Base-by-base conservation (phyloP, 2,888 invertebrate genomes). In the Amblyjoppa proteus region DNA sequence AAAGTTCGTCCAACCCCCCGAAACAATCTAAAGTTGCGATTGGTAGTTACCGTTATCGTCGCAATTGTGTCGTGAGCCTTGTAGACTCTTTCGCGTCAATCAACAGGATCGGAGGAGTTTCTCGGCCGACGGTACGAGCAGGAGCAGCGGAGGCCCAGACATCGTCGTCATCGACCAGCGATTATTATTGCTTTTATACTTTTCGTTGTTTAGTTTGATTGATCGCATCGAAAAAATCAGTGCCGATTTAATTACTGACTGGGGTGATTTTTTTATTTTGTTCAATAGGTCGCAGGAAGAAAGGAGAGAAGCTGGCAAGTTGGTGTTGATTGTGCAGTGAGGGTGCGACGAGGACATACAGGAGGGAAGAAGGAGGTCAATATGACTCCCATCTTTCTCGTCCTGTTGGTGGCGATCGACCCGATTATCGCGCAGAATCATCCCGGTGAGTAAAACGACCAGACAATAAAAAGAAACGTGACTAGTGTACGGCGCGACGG, bases 371-470 rank as follows among this genome's bases (percentile, higher is more conserved):
- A 90, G 92, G 92, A 92, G 91, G 93, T 94, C 94, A 94, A 92
- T 93, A 94, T 94, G 94, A 94, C 94, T 93, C 92, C 92, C 90
- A 93, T 93, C 91, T 93, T 94, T 90, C 92, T 92, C 90, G 91
- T 93, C 91, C 93, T 94, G 91, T 94, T 94, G 93, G 90, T 93
- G 93, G 93, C 92, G 92, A 92, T 94, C 93, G 92, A 93, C 93
- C 92, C 93, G 90, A 93, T 94, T 90, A 90, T 94, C 91, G 93
- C 94, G 91, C 93, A 94, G 91, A 91, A 90, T 88, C 87, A 87
- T 92, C 88, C 81, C 89, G 94, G 93, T 93, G 93, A 94, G 93
- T 93, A 58, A 93, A 91, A 90, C 88, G 89, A 89, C 88, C 87
- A 89, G 89, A 88, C 84, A 84, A 83, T 76, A 82, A 76, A 76